Evolutionary conservation across 2,888 invertebrate genomes (phyloP).

Genomic region (Ochropleura plecta): DNA sequence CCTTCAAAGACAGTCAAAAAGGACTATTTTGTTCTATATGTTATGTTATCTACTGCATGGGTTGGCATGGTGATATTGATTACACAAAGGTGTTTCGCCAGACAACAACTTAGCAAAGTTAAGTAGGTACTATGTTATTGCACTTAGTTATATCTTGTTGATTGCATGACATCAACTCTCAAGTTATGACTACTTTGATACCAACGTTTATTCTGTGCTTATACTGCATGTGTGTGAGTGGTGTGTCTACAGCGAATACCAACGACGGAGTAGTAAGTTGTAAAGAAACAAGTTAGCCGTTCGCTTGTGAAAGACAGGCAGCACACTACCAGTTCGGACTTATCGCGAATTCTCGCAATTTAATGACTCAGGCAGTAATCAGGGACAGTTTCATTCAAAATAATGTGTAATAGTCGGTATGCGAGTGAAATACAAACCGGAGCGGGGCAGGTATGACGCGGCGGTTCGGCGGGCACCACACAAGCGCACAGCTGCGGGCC

Average conservation of each 20-base stretch:
- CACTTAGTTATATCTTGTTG: constrained; percentile 37
- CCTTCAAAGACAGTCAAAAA: background rate
- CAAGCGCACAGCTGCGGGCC: constrained; percentile 87
- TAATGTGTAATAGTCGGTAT: constrained; percentile 81
- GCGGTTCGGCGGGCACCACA: constrained; percentile 73
- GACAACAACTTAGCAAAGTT: constrained; percentile 26
- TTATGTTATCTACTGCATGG: constrained; percentile 30
- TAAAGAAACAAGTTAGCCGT: constrained; percentile 53
- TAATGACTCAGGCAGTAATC: constrained; percentile 79
- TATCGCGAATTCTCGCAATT: constrained; percentile 71
- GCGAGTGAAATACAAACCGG: constrained; percentile 80
- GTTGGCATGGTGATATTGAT: constrained; percentile 83
- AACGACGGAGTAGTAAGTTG: constrained; percentile 60
- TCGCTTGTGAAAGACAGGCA: constrained; percentile 61
- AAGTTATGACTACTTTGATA: constrained; percentile 57
- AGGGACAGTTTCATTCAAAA: constrained; percentile 84
- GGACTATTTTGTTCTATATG: constrained; percentile 5
- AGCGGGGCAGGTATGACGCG: constrained; percentile 84
- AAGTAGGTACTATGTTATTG: constrained; percentile 7
- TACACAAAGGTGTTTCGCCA: constrained; percentile 50
- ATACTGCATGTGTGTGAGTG: constrained; percentile 50
- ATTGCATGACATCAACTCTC: constrained; percentile 70
- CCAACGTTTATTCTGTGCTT: constrained; percentile 50
- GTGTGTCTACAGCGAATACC: constrained; percentile 69
- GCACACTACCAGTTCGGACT: constrained; percentile 59